Evolutionary conservation across 2,888 invertebrate species (phyloP), one percentile per base, ranked within the genome.

Genomic region (Frankliniella intonsa): DNA sequence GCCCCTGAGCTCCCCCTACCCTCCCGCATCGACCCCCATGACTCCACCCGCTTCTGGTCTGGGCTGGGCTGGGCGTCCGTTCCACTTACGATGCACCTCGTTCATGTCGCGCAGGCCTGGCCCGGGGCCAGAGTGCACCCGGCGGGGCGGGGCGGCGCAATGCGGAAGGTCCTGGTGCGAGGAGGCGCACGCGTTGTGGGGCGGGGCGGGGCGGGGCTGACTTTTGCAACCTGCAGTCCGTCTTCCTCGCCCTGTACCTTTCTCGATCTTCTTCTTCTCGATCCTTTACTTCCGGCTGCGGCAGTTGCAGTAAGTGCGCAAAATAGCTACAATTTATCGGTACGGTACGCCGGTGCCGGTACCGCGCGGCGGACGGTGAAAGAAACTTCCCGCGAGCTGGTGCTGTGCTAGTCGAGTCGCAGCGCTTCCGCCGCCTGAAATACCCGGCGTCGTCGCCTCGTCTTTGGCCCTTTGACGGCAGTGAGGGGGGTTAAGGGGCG

Each of bases 121-220:
- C 62, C 62, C 62, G 62, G 69, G 25, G 69, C 69, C 69, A 76
- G 69, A 62, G 69, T 76, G 69, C 55, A 55, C 55, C 55, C 55
- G 12, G 11, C 55, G 55, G 0, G 55, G 55, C 14, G 55, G 11
- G 38, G 55, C 17, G 5, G 55, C 19, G 55, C 69, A 76, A 76
- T 76, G 69, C 69, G 69, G 69, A 76, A 76, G 38, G 38, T 38
- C 69, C 69, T 7, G 69, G 69, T 19, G 38, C 38, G 38, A 38
- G 14, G 14, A 62, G 62, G 62, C 62, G n/a, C 19, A 62, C n/a
- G n/a, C n/a, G n/a, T n/a, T n/a, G n/a, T n/a, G n/a, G n/a, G n/a
- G n/a, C n/a, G n/a, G n/a, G n/a, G n/a, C n/a, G n/a, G n/a, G 62
- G 62, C 14, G 17, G 55, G 55, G 55, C 19, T 2, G 38, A 38